phyloP scores from a whole-genome alignment of 1,140 invertebrate species.

The Trypoxylus dichotomus region DNA sequence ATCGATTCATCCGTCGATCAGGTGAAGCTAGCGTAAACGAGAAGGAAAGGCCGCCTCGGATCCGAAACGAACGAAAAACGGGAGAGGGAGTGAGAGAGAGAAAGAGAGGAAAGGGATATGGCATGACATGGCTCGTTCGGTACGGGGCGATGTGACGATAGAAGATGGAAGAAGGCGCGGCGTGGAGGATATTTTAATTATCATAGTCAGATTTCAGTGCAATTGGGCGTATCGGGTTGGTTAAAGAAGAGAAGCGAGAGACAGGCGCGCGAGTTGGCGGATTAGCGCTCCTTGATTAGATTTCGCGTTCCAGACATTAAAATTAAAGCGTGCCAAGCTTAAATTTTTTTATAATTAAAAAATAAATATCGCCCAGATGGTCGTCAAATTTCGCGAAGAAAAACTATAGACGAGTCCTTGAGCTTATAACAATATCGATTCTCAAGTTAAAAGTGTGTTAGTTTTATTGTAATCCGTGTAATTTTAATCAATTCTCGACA shows the following conservation, averaged over 20 bases:
- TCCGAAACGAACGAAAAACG: not conserved
- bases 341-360: not conserved
- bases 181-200: slow-evolving; percentile 19
- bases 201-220: slow-evolving; percentile 25
- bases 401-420: not conserved
- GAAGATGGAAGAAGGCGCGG: not conserved
- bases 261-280: not conserved
- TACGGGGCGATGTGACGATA: not conserved
- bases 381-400: not conserved
- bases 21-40: slow-evolving; percentile 18
- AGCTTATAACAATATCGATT: too few relatives aligned
- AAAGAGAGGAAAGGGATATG: not conserved
- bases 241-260: not conserved
- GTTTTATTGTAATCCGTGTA: too few relatives aligned
- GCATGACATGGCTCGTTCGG: not conserved
- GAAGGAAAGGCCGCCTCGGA: not conserved
- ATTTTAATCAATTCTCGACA: too few relatives aligned
- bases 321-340: slow-evolving; percentile 9
- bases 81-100: not conserved
- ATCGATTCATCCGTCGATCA: slow-evolving; percentile 27
- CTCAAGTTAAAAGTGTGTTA: too few relatives aligned
- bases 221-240: slow-evolving; percentile 22
- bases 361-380: not conserved
- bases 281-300: slow-evolving; percentile 16
- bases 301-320: slow-evolving; percentile 7